These are phyloP conservation scores for Hymenopus coronatus DNA, from an alignment of 2,888 invertebrate genomes.

Conservation along the genomic window DNA sequence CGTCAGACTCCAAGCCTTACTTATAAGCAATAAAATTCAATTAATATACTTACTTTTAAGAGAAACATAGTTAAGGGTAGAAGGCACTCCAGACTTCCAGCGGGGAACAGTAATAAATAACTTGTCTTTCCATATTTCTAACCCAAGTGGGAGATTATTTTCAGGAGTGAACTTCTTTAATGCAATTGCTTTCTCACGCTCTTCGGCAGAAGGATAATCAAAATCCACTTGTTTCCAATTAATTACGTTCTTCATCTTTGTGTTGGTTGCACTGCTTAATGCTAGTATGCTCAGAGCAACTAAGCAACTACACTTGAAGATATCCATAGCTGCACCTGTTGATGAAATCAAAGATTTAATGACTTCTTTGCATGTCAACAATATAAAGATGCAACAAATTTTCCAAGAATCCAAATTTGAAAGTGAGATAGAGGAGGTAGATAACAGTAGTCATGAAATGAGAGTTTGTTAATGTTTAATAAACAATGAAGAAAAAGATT, in stretches of 20 bases:
- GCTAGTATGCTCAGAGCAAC: neutral
- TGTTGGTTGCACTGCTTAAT: neutral
- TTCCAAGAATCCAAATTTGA: neutral
- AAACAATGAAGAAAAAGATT: too few species aligned
- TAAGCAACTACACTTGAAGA: neutral
- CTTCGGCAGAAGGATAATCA: conserved; percentile 61
- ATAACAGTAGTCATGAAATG: neutral
- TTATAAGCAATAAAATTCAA: conserved; percentile 55
- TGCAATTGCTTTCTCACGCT: conserved; percentile 58
- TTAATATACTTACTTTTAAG: conserved; percentile 42
- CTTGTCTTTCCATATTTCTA: conserved; percentile 71
- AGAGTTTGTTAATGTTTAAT: too few species aligned
- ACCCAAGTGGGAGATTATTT: conserved; percentile 68
- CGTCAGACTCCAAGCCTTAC: too few species aligned
- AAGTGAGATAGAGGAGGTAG: neutral
- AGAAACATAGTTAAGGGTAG: conserved; percentile 66
- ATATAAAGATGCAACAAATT: neutral
- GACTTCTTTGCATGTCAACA: neutral
- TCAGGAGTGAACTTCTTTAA: conserved; percentile 59
- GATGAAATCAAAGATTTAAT: neutral
- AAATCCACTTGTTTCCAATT: conserved; percentile 69
- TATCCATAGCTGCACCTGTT: neutral
- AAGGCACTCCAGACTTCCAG: conserved; percentile 66
- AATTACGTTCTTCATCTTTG: conserved; percentile 58
- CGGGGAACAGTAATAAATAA: conserved; percentile 60